Base-by-base conservation (phyloP, 53 echinoderm and acorn worm species). In the Hippasteria phrygiana region DNA sequence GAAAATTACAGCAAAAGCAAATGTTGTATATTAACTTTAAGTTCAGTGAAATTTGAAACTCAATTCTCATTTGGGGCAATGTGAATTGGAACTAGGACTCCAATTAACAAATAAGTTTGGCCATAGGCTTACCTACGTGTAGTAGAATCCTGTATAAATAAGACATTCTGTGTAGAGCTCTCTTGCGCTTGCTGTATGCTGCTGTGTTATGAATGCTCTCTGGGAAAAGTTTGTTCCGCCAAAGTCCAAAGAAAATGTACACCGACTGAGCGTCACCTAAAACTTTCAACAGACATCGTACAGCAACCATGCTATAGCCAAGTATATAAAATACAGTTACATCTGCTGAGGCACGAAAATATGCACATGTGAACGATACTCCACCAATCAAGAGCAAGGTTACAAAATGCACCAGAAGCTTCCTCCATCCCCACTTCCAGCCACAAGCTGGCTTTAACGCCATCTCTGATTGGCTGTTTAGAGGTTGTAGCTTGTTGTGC, bases 161-260 rank as follows among this genome's bases (percentile, higher is more conserved):
- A 3, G 91, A 91, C 14, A 97, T 39, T 39, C 76, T 62, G 47
- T 81, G 70, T 7, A 97, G 90, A 12, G 11, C 75, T 46, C 73
- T 91, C 88, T 97, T 97, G 48, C 89, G 91, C 29, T 77, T 94
- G 81, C 69, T 71, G 83, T 92, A 97, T 62, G 79, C 77, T 31
- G 82, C 71, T 43, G 82, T 75, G 75, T 62, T 89, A 74, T 91
- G 75, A 9, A 95, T 73, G 59, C 87, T 92, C 84, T 90, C 75
- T 45, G 98, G 95, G 42, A 67, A 97, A 4, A 97, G 92, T 36
- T 91, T 88, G 67, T 97, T 97, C 36, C 96, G 92, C 65, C 88
- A 80, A 32, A 97, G 26, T 29, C 98, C 98, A 67, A 90, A 95
- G 74, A 94, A 86, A 20, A 94, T 59, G 48, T 90, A 97, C 16